Evolutionary conservation across 2,888 invertebrate genomes (phyloP).

Genomic region (Acheta domesticus): DNA sequence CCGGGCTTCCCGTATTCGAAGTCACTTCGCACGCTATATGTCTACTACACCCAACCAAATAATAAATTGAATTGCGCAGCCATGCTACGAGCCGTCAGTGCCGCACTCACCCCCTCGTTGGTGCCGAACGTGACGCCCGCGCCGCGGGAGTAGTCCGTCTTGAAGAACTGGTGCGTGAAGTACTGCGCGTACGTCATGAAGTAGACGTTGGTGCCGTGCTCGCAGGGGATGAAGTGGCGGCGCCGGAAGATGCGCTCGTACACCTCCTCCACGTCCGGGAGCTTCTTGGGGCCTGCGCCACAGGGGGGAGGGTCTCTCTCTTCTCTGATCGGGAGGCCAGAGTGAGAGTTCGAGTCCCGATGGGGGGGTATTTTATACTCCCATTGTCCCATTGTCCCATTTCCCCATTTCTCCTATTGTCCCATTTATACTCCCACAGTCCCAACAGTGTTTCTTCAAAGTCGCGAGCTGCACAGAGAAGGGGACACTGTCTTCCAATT

Average conservation of each 20-base stretch:
- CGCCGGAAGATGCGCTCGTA: slow-evolving; percentile 45
- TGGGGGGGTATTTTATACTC: no score
- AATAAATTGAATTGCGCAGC: not conserved
- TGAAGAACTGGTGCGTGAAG: slow-evolving; percentile 49
- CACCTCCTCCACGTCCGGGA: slow-evolving; percentile 42
- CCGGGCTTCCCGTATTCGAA: no score
- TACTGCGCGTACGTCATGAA: slow-evolving; percentile 49
- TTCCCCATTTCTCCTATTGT: no score
- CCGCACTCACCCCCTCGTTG: not conserved
- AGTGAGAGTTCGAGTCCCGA: no score
- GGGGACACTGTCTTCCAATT: no score
- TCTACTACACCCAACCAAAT: not conserved
- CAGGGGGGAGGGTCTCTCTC: no score
- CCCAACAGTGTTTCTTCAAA: no score
- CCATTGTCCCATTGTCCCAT: no score
- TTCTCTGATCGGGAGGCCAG: no score
- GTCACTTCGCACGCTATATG: no score
- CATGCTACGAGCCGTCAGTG: not conserved
- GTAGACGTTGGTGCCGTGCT: slow-evolving; percentile 45
- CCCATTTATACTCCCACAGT: no score
- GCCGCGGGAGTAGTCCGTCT: slow-evolving; percentile 45
- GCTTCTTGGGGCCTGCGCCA: slow-evolving; percentile 38
- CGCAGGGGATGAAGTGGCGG: slow-evolving; percentile 46
- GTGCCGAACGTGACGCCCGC: slow-evolving; percentile 44
- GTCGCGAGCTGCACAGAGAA: no score